Base-by-base conservation (phyloP, 2,797 vertebrate species). In the Neosilurus hyrtlii region DNA sequence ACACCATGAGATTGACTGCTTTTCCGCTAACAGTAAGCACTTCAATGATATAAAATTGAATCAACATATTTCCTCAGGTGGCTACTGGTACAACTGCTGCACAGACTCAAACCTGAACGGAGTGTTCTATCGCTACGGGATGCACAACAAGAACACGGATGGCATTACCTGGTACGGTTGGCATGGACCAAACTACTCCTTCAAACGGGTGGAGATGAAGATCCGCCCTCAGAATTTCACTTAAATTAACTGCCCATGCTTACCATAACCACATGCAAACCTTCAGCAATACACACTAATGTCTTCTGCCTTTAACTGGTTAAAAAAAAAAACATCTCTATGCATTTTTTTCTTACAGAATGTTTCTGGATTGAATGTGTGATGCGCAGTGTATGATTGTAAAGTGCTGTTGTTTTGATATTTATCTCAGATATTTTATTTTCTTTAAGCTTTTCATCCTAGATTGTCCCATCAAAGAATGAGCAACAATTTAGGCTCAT, bases 71-170 rank as follows among this genome's bases (percentile, higher is more conserved):
- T 22, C 76, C 51, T 16, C 90, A 99, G 98, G 98, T 88, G 97
- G 97, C 8, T 99, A 99, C 81, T 99, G 98, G 98, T 99, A 99
- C 92, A 99, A 98, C 93, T 99, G 98, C 92, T 99, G 98, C 93
- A 99, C 98, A 0, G 98, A 99, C 87, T 99, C 98, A 82, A 99
- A 99, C 82, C 92, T 99, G 89, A 99, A 99, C 0, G 98, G 98
- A 0, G 89, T 96, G 67, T 98, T 96, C 91, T 95, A 99, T 89
- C 97, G 96, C 88, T 92, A 94, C 0, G 96, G 96, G 0, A 91
- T 96, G 57, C 97, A 99, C 93, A 95, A 84, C 76, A 95, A 94
- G 86, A 96, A 91, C 89, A 90, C 92, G 83, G 96, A 99, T 2
- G 98, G 98, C 84, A 99, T 99, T 92, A 98, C 95, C 89, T 99